These are phyloP conservation scores for Scotopteryx bipunctaria DNA, from an alignment of 2,888 invertebrate genomes.

Conservation along the genomic window DNA sequence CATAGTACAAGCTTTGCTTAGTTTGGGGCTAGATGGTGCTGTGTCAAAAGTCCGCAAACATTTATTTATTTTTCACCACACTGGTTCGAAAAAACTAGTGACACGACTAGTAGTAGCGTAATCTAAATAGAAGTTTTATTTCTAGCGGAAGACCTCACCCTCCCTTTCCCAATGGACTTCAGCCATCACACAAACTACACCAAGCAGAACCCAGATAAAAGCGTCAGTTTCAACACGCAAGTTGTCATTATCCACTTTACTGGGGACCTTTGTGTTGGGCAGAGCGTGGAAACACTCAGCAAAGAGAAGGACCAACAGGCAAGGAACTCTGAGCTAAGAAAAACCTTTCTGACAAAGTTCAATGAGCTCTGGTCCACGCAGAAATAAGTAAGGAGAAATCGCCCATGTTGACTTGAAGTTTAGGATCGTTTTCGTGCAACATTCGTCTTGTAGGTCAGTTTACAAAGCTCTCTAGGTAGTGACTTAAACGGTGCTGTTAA, in stretches of 20 bases:
- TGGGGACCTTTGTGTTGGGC: conserved; percentile 80
- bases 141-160: conserved; percentile 56
- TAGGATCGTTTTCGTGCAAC: not conserved
- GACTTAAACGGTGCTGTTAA: conserved; percentile 6
- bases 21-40: too few relatives aligned
- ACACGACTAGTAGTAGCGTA: not conserved
- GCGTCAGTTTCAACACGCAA: conserved; percentile 80
- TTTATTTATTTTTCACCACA: too few relatives aligned
- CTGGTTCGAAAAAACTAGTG: too few relatives aligned
- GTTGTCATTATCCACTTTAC: conserved; percentile 85
- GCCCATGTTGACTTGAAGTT: conserved; percentile 12
- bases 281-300: conserved; percentile 84
- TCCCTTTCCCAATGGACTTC: conserved; percentile 66
- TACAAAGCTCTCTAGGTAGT: conserved; percentile 18
- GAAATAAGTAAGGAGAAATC: conserved; percentile 52
- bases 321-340: conserved; percentile 84
- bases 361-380: conserved; percentile 77
- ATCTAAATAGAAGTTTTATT: conserved; percentile 8
- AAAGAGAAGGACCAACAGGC: conserved; percentile 86
- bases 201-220: conserved; percentile 70
- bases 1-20: too few relatives aligned
- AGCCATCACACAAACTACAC: conserved; percentile 58
- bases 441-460: conserved; percentile 17
- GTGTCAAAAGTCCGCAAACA: too few relatives aligned
- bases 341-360: conserved; percentile 78